Conservation (phyloP, 2,113 vertebrate genomes). For the Poecilia latipinna region DNA sequence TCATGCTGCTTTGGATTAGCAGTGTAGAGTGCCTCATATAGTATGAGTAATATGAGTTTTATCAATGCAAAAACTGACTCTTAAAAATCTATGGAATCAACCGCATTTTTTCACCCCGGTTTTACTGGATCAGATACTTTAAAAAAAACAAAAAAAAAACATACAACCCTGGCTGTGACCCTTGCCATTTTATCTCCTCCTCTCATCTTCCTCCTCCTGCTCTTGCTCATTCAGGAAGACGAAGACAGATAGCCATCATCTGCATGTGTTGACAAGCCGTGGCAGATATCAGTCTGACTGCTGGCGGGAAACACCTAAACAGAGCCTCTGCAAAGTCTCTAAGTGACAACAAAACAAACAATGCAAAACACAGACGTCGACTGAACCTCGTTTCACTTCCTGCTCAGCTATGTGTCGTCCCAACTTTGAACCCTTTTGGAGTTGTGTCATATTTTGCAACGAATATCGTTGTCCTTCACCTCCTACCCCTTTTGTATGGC, state of each 20-base stretch:
- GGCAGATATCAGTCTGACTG: slow-evolving; percentile 5
- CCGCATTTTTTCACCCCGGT: no score
- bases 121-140: neutral
- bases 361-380: neutral
- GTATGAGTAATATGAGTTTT: no score
- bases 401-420: neutral
- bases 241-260: slow-evolving; percentile 46
- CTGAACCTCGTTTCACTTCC: neutral
- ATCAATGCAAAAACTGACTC: no score
- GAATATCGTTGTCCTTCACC: slow-evolving; percentile 9
- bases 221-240: slow-evolving; percentile 53
- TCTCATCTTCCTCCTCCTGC: slow-evolving; percentile 50
- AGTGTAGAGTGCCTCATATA: no score
- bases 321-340: neutral
- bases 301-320: slow-evolving; percentile 23
- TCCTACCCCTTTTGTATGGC: slow-evolving; percentile 17
- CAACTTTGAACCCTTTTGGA: neutral
- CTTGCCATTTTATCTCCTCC: slow-evolving; percentile 45
- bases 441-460: slow-evolving; percentile 29
- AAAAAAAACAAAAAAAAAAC: slow-evolving; percentile 3
- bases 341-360: neutral
- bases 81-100: no score
- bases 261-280: slow-evolving; percentile 52
- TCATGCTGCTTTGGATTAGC: no score
- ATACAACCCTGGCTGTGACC: slow-evolving; percentile 46